A percentile compares a stretch with the other conserved stretches of the same genome.
Conservation (phyloP, 1,140 invertebrate species). For the Sminthurides bifidus region DNA sequence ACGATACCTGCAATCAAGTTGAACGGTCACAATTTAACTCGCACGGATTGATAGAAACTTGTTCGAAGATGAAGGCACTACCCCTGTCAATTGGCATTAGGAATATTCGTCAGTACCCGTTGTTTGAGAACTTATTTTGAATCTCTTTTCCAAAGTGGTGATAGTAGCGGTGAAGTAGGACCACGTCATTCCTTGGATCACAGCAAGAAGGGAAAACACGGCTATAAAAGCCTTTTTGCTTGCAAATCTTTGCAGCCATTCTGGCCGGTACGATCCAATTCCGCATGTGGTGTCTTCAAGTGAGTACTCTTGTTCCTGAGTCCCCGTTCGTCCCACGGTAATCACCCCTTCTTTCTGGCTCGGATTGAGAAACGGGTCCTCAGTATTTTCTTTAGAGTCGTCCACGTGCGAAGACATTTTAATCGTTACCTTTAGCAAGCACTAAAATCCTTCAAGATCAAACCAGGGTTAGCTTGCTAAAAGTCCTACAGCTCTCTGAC, state of each 20-base stretch:
- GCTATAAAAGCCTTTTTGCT: constrained; percentile 80
- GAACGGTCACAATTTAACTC: background rate
- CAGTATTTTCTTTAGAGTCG: no score
- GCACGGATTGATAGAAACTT: no score
- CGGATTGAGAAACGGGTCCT: constrained; percentile 5
- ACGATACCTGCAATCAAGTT: constrained; percentile 44
- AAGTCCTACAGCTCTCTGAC: no score
- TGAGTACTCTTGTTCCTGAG: constrained; percentile 15
- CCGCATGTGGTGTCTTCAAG: constrained; percentile 50
- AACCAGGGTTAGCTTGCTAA: no score
- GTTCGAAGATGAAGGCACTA: background rate
- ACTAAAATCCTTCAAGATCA: no score
- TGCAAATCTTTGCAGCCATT: constrained; percentile 61
- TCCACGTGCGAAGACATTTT: no score
- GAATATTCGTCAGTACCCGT: constrained; percentile 45
- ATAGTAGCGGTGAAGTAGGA: constrained; percentile 93
- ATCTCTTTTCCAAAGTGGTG: constrained; percentile 92
- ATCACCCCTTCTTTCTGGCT: background rate
- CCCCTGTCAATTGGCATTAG: background rate
- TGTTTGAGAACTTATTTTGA: constrained; percentile 88
- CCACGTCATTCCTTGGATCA: constrained; percentile 85
- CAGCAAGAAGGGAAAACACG: constrained; percentile 55
- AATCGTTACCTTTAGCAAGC: no score
- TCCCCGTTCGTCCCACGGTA: no score
- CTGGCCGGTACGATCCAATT: constrained; percentile 52